Evolutionary conservation across 2,113 vertebrate species (phyloP).

Genomic region (western clawed frog (Xenopus tropicalis)): UCB_Xtro_10.0 CM004448.2:57209001-57209500

Average conservation of each 20-base stretch:
- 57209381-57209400: too few species aligned
- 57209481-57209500: too few species aligned
- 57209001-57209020: not conserved
- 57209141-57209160: constrained; percentile 79
- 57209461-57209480: too few species aligned
- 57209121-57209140: constrained; percentile 81
- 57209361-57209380: not conserved
- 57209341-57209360: not conserved
- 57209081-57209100: constrained; percentile 97
- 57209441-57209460: too few species aligned
- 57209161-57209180: constrained; percentile 54
- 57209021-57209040: constrained; percentile 73
- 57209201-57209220: not conserved
- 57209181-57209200: not conserved
- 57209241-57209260: too few species aligned
- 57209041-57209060: constrained; percentile 93
- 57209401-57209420: too few species aligned
- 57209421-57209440: too few species aligned
- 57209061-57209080: constrained; percentile 95
- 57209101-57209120: constrained; percentile 89
- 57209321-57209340: not conserved
- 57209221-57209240: not conserved
- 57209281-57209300: not conserved
- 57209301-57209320: not conserved
- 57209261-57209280: too few species aligned